A percentile compares a stretch with the other conserved stretches of the same genome.
These are phyloP conservation scores for Okamejei kenojei DNA, from an alignment of 2,797 vertebrate genomes.

Conservation along the genomic window DNA sequence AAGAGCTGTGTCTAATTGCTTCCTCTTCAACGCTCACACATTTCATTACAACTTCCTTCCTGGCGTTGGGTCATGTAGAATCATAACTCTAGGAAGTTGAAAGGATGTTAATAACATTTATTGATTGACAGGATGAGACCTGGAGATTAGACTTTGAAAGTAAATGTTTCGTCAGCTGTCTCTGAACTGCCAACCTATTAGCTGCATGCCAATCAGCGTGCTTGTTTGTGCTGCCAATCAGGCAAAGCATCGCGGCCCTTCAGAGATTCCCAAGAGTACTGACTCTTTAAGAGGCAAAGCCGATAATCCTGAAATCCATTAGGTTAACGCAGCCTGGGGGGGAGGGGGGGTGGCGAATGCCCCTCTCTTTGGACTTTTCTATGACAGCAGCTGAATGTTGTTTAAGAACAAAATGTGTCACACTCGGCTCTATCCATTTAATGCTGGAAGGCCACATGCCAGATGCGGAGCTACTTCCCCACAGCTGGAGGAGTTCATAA, in stretches of 20 bases:
- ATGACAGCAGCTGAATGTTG: neutral
- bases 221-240: constrained; percentile 29
- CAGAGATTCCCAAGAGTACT: neutral
- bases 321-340: neutral
- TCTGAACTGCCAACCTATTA: neutral
- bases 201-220: neutral
- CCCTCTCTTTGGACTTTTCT: neutral
- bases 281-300: neutral
- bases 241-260: neutral
- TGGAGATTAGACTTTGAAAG: constrained; percentile 14
- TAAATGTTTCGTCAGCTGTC: constrained; percentile 28
- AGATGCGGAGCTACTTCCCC: neutral
- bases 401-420: constrained; percentile 19
- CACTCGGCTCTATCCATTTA: neutral
- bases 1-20: neutral
- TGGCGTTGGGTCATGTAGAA: neutral
- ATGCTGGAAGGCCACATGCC: neutral
- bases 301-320: neutral
- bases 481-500: neutral
- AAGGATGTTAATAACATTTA: constrained; percentile 19
- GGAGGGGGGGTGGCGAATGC: no score
- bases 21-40: neutral
- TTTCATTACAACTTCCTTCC: neutral
- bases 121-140: constrained; percentile 12
- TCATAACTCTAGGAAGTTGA: constrained; percentile 15